Conservation (phyloP, 2,113 vertebrate genomes). For the Promerops cafer region DNA sequence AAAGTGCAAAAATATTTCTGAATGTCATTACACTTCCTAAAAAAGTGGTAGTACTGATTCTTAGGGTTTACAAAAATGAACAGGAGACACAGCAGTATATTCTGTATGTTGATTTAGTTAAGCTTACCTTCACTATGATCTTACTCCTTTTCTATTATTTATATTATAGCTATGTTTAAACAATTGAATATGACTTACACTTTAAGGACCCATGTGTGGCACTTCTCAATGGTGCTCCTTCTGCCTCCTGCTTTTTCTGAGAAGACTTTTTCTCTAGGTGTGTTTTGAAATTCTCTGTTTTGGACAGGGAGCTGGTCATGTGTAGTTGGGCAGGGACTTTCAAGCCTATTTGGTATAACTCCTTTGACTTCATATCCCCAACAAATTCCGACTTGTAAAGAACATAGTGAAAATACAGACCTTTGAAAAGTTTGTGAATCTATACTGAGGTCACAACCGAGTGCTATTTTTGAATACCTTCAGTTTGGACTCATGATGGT, state of each 20-base stretch:
- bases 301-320: not conserved
- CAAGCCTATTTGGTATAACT: not conserved
- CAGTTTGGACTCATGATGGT: not conserved
- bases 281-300: not conserved
- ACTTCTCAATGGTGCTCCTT: not conserved
- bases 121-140: not conserved
- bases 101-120: not conserved
- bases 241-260: not conserved
- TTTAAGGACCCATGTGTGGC: not conserved
- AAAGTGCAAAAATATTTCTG: not conserved
- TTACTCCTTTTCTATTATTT: not conserved
- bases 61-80: not conserved
- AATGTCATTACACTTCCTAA: not conserved
- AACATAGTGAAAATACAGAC: not conserved
- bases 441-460: rapidly evolving
- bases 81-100: not conserved
- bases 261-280: not conserved
- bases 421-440: not conserved
- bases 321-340: not conserved
- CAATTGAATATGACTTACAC: not conserved
- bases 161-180: not conserved
- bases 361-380: not conserved
- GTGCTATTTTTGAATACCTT: not conserved
- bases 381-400: not conserved
- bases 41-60: not conserved